Evolutionary conservation across 1,140 invertebrate species (phyloP), one percentile per base, ranked within the genome.

Genomic region (Theocolax elegans): DNA sequence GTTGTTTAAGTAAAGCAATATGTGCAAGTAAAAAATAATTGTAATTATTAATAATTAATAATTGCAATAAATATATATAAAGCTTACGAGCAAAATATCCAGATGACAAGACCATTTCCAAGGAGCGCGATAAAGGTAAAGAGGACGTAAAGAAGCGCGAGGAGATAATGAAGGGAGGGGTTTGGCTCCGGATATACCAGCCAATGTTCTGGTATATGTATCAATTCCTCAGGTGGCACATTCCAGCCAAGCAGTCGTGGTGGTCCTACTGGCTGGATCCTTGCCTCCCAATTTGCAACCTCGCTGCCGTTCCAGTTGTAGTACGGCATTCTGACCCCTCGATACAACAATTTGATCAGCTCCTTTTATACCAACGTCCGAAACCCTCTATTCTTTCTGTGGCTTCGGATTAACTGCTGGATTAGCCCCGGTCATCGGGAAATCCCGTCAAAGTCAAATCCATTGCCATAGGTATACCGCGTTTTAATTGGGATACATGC

Each of bases 71-170:
- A 38, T 38, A 38, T 7, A 38, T 38, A 38, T 7, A 35, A 48
- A 35, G 88, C 89, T 89, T 86, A 94, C 89, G 92, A 89, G 67
- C 90, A 89, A 82, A 97, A 97, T 73, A 97, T 92, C 89, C 93
- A 97, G 74, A 97, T 91, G 71, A 97, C 95, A 19, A 96, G 86
- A 31, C 94, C 93, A 82, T 97, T 97, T 71, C 95, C 95, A 2
- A 92, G 79, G 1, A 95, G 84, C 3, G 94, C 89, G 23, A 92
- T 88, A 42, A 94, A 89, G 17, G 93, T 94, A 67, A 96, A 93
- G 51, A 92, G 87, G 27, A 91, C 89, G 78, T 96, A 97, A 72
- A 94, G 85, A 62, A 96, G 86, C 1, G 91, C 95, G 2, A 97
- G 85, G 25, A 94, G 87, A 75, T 95, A 94, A 82, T 97, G 94